Evolutionary conservation across 1,140 invertebrate genomes (phyloP), one percentile per base, ranked within the genome.

Genomic region (Drosophila mayri): DNA sequence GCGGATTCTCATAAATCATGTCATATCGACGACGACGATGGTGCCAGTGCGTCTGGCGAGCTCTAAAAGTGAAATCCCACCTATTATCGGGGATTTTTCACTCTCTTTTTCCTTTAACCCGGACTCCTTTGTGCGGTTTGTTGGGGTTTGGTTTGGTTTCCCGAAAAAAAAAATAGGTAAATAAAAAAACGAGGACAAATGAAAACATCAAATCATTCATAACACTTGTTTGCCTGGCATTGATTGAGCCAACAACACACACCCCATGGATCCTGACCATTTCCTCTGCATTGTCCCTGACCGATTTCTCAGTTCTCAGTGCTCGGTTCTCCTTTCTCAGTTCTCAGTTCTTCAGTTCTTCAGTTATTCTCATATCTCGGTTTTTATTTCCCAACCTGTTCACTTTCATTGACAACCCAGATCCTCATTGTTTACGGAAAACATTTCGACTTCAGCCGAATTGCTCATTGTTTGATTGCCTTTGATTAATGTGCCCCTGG

Each of bases 201-300:
- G 76, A 88, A 88, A 88, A 88, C 84, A 90, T 88, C 80, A 84
- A 84, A 88, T 88, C 84, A 88, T 88, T 88, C 84, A 88, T 77
- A 84, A 84, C 85, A 88, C 84, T 88, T 88, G 80, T 88, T 88
- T 67, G 54, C 38, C 64, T 84, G 84, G 85, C 85, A 88, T 84
- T 90, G 85, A 88, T 80, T 90, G 80, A 88, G 80, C 80, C 84
- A 87, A 72, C 70, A 72, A 72, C 72, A 83, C 76, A 83, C 79
- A 88, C 80, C 76, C 80, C 81, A 55, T 85, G 81, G 81, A 80
- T 88, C 80, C 85, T 88, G 84, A 65, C 76, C 76, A 86, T 87
- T 88, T 88, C 84, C 84, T 75, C 47, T 68, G 47, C 68, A 77
- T 87, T 87, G 83, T 87, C 60, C 37, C 58, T 43, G 40, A 44